Evolutionary conservation across 35 echinoderm and acorn worm genomes (phyloP).

Genomic region (Heliocidaris tuberculata): DNA sequence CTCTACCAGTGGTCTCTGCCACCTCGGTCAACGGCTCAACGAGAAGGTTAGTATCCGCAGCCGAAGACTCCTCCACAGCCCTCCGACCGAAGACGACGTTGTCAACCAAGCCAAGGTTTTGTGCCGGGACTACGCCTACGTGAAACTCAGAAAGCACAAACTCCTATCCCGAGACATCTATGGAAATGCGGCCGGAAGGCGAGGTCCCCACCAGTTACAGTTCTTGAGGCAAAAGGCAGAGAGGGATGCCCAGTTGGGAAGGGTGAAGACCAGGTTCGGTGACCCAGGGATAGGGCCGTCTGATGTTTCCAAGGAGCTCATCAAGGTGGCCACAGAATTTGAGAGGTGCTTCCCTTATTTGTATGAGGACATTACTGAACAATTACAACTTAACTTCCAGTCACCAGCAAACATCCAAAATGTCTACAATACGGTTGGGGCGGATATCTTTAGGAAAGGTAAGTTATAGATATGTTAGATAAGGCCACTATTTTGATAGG

Average conservation of each 20-base stretch:
- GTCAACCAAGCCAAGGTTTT: constrained; percentile 57
- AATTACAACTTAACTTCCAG: constrained; percentile 54
- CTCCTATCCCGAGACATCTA: constrained; percentile 56
- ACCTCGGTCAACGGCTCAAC: neutral
- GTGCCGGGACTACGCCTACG: constrained; percentile 57
- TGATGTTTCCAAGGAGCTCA: constrained; percentile 61
- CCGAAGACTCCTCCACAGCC: constrained; percentile 42
- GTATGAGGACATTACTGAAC: constrained; percentile 48
- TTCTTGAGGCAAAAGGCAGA: neutral
- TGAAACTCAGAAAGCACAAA: constrained; percentile 49
- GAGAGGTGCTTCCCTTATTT: constrained; percentile 57
- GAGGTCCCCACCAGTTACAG: neutral
- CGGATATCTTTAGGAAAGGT: constrained; percentile 50
- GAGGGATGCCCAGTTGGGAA: neutral
- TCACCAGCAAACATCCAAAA: constrained; percentile 32
- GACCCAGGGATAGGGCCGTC: constrained; percentile 21
- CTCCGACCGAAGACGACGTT: constrained; percentile 50
- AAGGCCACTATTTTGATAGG: neutral
- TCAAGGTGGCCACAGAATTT: constrained; percentile 58
- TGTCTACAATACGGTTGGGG: constrained; percentile 40
- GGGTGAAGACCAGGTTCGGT: too few species aligned
- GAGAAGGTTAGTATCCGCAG: constrained; percentile 25
- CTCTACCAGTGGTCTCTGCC: neutral
- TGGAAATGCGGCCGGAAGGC: neutral
- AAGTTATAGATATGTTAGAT: neutral